phyloP scores from a whole-genome alignment of 2,113 vertebrate genomes.

The Pteruthius melanotis region DNA sequence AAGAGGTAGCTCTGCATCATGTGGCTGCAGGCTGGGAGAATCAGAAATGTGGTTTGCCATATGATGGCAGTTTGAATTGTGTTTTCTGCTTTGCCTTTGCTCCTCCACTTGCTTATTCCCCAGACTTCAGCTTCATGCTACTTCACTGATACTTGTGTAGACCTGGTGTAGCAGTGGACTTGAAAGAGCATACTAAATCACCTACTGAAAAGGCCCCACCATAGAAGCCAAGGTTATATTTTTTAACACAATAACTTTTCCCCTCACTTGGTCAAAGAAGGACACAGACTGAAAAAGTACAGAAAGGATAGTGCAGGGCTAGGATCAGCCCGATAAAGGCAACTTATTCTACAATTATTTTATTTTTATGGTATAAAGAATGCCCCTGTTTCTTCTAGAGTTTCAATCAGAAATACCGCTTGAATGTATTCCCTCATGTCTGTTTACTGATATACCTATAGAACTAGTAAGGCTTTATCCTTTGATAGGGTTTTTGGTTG shows the following conservation, averaged over 20 bases:
- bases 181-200: neutral
- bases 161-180: neutral
- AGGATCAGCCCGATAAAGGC: neutral
- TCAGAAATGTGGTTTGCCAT: neutral
- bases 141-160: neutral
- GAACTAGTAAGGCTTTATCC: neutral
- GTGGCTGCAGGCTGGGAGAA: neutral
- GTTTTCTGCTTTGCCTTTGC: neutral
- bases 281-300: neutral
- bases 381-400: neutral
- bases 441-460: neutral
- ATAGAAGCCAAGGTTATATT: neutral
- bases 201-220: rapidly evolving
- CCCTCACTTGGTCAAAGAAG: neutral
- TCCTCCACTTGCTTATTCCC: neutral
- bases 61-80: neutral
- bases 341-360: neutral
- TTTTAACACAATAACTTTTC: neutral
- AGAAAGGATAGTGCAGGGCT: neutral
- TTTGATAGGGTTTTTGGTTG: neutral
- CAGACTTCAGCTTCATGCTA: neutral
- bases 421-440: neutral
- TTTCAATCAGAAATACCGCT: neutral
- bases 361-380: neutral
- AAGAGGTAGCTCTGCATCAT: neutral